phyloP scores from a whole-genome alignment of 64 coral and sea anemone genomes.

The Porites lutea region DNA sequence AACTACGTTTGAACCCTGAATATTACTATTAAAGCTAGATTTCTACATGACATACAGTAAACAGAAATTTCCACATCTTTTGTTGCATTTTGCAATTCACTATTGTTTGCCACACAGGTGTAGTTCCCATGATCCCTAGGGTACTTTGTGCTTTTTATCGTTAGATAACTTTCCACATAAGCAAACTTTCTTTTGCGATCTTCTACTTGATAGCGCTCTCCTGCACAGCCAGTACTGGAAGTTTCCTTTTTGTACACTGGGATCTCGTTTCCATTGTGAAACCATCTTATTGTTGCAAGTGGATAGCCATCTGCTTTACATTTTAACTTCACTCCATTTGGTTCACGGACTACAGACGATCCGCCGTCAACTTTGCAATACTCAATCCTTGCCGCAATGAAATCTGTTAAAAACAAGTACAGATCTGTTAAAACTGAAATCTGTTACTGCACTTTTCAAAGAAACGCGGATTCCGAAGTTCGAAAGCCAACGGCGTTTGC shows the following conservation, averaged over 20 bases:
- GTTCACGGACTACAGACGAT: neutral
- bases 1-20: no score
- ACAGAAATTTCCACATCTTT: constrained; percentile 14
- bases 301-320: constrained; percentile 26
- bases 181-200: neutral
- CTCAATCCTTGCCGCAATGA: neutral
- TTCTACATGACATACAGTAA: neutral
- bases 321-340: neutral
- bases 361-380: neutral
- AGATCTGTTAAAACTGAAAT: neutral
- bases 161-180: neutral
- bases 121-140: constrained; percentile 35
- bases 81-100: neutral
- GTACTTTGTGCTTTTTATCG: neutral
- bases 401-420: neutral
- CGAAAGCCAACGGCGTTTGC: neutral
- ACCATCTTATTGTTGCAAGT: constrained; percentile 18
- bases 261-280: constrained; percentile 5
- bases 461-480: neutral
- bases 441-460: neutral
- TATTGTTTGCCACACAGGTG: constrained; percentile 16
- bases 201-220: neutral
- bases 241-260: neutral
- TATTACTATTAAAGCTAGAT: no score
- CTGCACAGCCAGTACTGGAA: neutral